Conservation (phyloP, 2,113 vertebrate genomes). For the Stegastes partitus region DNA sequence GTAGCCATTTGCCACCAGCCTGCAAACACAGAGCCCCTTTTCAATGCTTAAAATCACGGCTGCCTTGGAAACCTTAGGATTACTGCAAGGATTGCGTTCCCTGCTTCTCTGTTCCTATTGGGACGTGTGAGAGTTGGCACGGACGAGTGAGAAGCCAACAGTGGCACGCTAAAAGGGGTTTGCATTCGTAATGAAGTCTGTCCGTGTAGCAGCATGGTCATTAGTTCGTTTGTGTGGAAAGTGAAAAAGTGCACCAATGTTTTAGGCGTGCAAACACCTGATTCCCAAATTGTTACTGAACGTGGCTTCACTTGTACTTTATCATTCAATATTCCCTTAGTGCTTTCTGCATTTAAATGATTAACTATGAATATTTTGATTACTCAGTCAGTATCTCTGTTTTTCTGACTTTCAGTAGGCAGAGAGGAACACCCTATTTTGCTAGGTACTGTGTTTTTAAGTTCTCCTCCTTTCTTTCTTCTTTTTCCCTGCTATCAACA, state of each 20-base stretch:
- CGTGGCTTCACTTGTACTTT: neutral
- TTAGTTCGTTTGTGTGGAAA: slow-evolving; percentile 49
- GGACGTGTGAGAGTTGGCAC: slow-evolving; percentile 66
- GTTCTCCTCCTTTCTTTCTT: no score
- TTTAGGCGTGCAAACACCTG: slow-evolving; percentile 13
- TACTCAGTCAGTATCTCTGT: neutral
- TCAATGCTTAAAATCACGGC: slow-evolving; percentile 36
- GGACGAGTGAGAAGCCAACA: slow-evolving; percentile 40
- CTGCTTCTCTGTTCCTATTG: slow-evolving; percentile 34
- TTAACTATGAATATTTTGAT: neutral
- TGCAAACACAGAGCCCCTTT: slow-evolving; percentile 13
- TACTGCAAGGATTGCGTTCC: slow-evolving; percentile 40
- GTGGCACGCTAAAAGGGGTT: slow-evolving; percentile 44
- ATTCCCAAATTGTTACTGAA: neutral
- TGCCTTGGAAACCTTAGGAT: slow-evolving; percentile 60
- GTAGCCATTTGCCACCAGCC: neutral
- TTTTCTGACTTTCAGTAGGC: neutral
- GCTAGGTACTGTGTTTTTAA: no score
- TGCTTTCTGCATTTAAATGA: neutral
- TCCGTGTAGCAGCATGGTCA: slow-evolving; percentile 36
- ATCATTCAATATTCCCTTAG: neutral
- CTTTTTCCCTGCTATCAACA: no score
- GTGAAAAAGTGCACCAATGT: slow-evolving; percentile 19
- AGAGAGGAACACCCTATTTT: neutral
- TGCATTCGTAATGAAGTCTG: slow-evolving; percentile 61